Evolutionary conservation across 2,888 invertebrate species (phyloP).

Genomic region (Caenorhabditis sp.): DNA sequence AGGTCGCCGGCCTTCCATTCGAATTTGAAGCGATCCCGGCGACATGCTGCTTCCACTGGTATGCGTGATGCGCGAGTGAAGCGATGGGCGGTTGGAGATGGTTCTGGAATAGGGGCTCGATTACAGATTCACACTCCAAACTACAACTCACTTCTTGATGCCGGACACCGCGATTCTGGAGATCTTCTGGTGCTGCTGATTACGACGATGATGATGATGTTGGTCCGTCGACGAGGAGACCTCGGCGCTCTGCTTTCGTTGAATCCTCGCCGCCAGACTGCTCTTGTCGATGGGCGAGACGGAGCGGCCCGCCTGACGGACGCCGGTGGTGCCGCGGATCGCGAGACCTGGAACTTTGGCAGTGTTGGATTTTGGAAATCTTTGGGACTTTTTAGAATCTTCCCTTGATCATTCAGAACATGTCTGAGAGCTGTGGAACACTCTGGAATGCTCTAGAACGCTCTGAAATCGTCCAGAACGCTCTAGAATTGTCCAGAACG

Average conservation of each 20-base stretch:
- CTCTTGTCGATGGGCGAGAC: conserved; percentile 70
- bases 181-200: conserved; percentile 22
- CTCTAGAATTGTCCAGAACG: no score
- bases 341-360: conserved; percentile 62
- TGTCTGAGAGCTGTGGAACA: no score
- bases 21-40: conserved; percentile 20
- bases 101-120: conserved; percentile 34
- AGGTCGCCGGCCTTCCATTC: no score
- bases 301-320: conserved; percentile 72
- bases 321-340: conserved; percentile 77
- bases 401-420: no score
- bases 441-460: no score
- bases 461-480: no score
- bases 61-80: conserved; percentile 25
- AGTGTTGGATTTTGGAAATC: neutral
- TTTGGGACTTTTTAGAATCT: no score
- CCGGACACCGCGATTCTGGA: conserved; percentile 34
- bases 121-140: no score
- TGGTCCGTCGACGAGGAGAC: conserved; percentile 48
- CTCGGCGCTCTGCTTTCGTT: conserved; percentile 29
- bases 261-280: conserved; percentile 60
- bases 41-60: neutral
- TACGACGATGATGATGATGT: no score
- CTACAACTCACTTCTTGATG: conserved; percentile 48
- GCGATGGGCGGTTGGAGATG: conserved; percentile 40